phyloP scores from a whole-genome alignment of 2,113 vertebrate species.

The Anguilla rostrata region DNA sequence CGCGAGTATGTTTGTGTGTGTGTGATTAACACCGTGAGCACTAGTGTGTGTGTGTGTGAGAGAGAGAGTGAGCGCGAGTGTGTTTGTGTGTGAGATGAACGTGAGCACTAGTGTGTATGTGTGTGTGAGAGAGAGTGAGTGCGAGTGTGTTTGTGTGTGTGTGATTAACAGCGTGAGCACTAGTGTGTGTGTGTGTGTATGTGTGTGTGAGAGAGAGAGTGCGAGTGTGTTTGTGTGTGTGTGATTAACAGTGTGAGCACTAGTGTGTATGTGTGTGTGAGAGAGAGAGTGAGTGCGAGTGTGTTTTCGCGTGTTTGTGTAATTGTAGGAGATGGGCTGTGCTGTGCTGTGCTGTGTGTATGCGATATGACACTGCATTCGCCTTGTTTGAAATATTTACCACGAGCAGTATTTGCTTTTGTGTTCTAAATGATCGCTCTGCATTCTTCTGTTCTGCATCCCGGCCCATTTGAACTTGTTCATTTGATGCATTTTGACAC shows the following conservation, averaged over 20 bases:
- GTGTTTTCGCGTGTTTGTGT: too few relatives aligned
- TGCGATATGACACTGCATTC: neutral
- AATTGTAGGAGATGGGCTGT: too few relatives aligned
- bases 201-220: too few relatives aligned
- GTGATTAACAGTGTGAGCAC: too few relatives aligned
- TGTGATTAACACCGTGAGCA: too few relatives aligned
- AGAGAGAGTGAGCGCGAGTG: too few relatives aligned
- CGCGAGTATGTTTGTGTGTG: too few relatives aligned
- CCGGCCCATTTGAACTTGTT: neutral
- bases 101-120: too few relatives aligned
- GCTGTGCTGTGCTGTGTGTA: neutral
- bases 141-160: neutral
- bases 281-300: too few relatives aligned
- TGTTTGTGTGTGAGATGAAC: neutral
- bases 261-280: neutral
- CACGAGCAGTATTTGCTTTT: neutral
- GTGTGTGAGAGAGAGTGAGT: too few relatives aligned
- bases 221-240: conserved; percentile 7
- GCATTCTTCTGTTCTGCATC: neutral
- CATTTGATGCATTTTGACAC: neutral
- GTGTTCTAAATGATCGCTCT: neutral
- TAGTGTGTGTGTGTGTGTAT: neutral
- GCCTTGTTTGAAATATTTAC: neutral
- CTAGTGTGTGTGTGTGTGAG: conserved; percentile 9
- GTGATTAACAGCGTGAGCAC: neutral